A percentile compares a stretch with the other conserved stretches of the same genome.
Evolutionary conservation across 2,797 vertebrate genomes (phyloP).

Genomic region (Macropus fuliginosus): DNA sequence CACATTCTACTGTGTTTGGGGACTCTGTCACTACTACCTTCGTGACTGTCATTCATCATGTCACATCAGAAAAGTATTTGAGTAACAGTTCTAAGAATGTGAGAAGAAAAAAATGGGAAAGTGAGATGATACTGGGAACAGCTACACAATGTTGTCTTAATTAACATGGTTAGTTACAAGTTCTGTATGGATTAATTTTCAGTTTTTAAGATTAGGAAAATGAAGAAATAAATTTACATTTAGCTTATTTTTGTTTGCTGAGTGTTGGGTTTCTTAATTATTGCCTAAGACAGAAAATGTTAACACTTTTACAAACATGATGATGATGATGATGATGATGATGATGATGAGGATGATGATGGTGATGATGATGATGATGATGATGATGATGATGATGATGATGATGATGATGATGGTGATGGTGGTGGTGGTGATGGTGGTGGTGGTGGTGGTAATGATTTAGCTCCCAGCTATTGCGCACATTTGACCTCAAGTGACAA

Average conservation of each 20-base stretch:
- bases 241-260: not conserved
- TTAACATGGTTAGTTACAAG: not conserved
- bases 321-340: not conserved
- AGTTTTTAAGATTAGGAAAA: not conserved
- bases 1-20: not conserved
- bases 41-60: not conserved
- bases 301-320: not conserved
- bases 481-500: slow-evolving; percentile 88
- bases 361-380: not conserved
- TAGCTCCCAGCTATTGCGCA: slow-evolving; percentile 79
- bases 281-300: slow-evolving; percentile 35
- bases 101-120: not conserved
- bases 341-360: not conserved
- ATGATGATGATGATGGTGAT: no score
- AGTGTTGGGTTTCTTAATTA: slow-evolving; percentile 22
- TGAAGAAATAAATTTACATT: not conserved
- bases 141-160: not conserved
- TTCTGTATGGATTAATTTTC: slow-evolving; percentile 5
- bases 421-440: not conserved
- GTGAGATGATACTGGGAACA: not conserved
- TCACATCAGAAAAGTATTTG: not conserved
- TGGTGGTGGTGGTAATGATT: slow-evolving; percentile 68
- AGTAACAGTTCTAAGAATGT: not conserved
- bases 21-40: not conserved
- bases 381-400: not conserved